phyloP scores from a whole-genome alignment of 2,888 invertebrate genomes.

The Drosophila mulleri region DNA sequence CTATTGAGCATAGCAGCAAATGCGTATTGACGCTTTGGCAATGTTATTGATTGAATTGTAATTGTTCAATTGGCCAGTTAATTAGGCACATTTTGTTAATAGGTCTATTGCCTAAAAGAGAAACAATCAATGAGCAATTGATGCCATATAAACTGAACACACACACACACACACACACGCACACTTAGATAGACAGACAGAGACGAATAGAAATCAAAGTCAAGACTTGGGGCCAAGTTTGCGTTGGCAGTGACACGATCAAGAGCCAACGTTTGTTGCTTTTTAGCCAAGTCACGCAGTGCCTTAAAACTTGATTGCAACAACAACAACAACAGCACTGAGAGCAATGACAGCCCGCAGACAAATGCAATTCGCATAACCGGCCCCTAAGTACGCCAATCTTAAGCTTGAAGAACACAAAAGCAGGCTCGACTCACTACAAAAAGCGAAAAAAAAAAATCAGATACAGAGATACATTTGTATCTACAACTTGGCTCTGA shows the following conservation, averaged over 20 bases:
- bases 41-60: slow-evolving; percentile 63
- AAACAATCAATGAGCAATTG: slow-evolving; percentile 11
- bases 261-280: slow-evolving; percentile 34
- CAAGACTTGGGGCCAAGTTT: slow-evolving; percentile 24
- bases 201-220: slow-evolving; percentile 36
- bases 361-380: slow-evolving; percentile 55
- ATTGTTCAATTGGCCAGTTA: slow-evolving; percentile 66
- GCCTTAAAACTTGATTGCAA: slow-evolving; percentile 68
- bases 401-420: slow-evolving; percentile 34
- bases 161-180: neutral
- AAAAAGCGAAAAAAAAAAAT: slow-evolving; percentile 29
- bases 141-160: slow-evolving; percentile 24
- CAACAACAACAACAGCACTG: slow-evolving; percentile 32
- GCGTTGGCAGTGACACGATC: slow-evolving; percentile 56
- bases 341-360: slow-evolving; percentile 10
- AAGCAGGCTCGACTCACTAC: slow-evolving; percentile 10
- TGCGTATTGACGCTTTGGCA: slow-evolving; percentile 19
- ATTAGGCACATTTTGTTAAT: slow-evolving; percentile 65
- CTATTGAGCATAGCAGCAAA: slow-evolving; percentile 19
- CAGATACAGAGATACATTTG: slow-evolving; percentile 64
- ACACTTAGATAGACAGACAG: neutral
- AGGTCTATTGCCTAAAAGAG: slow-evolving; percentile 57
- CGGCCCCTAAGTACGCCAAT: slow-evolving; percentile 59
- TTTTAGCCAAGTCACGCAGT: slow-evolving; percentile 73
- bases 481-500: slow-evolving; percentile 68